Evolutionary conservation across 2,888 invertebrate genomes (phyloP), one percentile per base, ranked within the genome.

Genomic region (Balanococcus diminutus): DNA sequence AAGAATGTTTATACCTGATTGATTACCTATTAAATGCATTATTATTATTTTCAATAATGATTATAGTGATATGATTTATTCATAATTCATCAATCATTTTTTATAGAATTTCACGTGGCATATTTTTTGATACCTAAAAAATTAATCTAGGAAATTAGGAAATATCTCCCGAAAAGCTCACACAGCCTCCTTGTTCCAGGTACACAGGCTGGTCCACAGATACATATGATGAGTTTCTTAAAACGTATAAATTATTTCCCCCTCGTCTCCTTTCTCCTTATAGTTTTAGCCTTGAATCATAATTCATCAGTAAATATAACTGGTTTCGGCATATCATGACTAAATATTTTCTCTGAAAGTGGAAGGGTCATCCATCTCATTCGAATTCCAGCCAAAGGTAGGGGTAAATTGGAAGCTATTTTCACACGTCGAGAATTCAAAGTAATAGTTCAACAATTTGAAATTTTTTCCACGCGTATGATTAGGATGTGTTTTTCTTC

Each of bases 281-380:
- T 61, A 25, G 16, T 4, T 28, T 28, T 28, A 67, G 28, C 67
- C 67, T 67, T 67, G 67, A 67, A 67, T 67, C 25, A 67, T 67
- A 67, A 67, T 67, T 67, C 67, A 67, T 67, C 67, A 28, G 67
- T 67, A 67, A 67, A 67, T 67, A 67, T 67, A 67, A 67, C 67
- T 67, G 67, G 67, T 67, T 67, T 67, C 67, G 67, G 67, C 67
- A 67, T 67, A 67, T 67, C 67, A 67, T 67, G 67, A 67, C 67
- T 67, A 67, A 67, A 67, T 28, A 67, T 67, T 67, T 67, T 67
- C 67, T 67, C 67, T 16, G 67, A 67, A 67, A 67, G 67, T 67
- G 28, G 67, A 67, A 67, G 67, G 67, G 67, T 67, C 67, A 67
- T 67, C 67, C 28, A 25, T 67, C 28, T 67, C 28, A 28, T 56